Evolutionary conservation across 2,113 vertebrate genomes (phyloP).

Genomic region (Spea bombifrons): DNA sequence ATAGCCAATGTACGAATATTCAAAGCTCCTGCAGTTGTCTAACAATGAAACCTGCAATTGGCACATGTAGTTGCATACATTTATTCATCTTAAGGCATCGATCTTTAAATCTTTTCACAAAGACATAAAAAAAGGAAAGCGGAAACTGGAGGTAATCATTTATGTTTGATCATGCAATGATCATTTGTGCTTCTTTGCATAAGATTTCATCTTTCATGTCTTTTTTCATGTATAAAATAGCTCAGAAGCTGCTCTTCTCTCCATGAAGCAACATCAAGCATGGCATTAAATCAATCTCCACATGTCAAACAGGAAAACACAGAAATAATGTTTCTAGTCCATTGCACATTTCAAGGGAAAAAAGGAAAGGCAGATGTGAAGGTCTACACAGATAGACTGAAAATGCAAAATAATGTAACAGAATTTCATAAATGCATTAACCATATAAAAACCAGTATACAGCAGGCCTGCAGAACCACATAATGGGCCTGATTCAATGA

Average conservation of each 20-base stretch:
- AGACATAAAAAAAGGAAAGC: conserved; percentile 2
- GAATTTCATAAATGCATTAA: neutral
- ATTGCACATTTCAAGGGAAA: conserved; percentile 26
- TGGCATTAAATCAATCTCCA: conserved; percentile 1
- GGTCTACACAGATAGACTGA: conserved; percentile 27
- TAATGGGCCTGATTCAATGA: too few relatives aligned
- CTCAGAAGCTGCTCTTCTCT: conserved; percentile 22
- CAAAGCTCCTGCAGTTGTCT: neutral
- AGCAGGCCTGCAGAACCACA: neutral
- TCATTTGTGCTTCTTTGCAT: conserved; percentile 31
- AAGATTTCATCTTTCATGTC: conserved; percentile 18
- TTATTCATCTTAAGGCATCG: conserved; percentile 22
- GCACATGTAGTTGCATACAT: neutral
- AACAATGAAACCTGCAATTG: conserved; percentile 34
- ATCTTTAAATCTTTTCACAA: conserved; percentile 13
- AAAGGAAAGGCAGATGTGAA: conserved; percentile 15
- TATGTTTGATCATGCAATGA: conserved; percentile 43
- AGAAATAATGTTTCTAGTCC: conserved; percentile 34
- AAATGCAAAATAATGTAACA: neutral
- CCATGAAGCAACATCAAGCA: conserved; percentile 31
- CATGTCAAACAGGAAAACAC: conserved; percentile 23
- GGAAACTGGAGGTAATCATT: conserved; percentile 44
- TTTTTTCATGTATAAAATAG: conserved; percentile 41
- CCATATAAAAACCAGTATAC: neutral
- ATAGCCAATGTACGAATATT: neutral